Evolutionary conservation across 2,888 invertebrate species (phyloP), one percentile per base, ranked within the genome.

Genomic region (Epiblema foenella): DNA sequence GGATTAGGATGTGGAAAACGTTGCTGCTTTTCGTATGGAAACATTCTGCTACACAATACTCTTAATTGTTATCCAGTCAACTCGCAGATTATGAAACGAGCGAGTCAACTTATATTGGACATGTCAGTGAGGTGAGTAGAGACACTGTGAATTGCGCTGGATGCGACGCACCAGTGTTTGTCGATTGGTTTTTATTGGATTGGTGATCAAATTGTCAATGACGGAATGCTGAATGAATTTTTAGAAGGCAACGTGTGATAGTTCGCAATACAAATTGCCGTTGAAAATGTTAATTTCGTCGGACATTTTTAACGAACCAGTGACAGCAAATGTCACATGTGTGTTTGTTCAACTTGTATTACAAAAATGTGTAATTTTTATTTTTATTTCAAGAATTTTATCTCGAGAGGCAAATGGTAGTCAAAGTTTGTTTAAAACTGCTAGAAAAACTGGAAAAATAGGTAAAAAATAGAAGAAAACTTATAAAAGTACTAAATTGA

Each of bases 191-290:
- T 68, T 68, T 68, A 54, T 68, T 60, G 54, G 68, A 64, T 54
- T 18, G 56, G 37, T 60, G 46, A 68, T 68, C 54, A 68, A 54
- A 59, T 60, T 68, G 60, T 68, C 60, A 20, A 56, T 62, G 68
- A 20, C 18, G 15, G 12, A 37, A 52, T 37, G n/a, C 15, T 15
- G 39, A 33, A 46, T 8, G 15, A 39, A 52, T 20, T 66, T 66
- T 57, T 49, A 52, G 52, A 52, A 17, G 17, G 51, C 12, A 20
- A 49, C 12, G 18, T 51, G 20, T 51, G 33, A 37, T 33, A 37
- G n/a, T 42, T 18, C 8, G 20, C 29, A 15, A 24, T n/a, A 37
- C 4, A 12, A n/a, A 42, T 59, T 42, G n/a, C n/a, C 46, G 8
- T 46, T 46, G 46, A 15, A n/a, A 2, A n/a, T 46, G 46, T 15